Conservation (phyloP, 2,888 invertebrate genomes). For the Ommatoiulus sabulosus region DNA sequence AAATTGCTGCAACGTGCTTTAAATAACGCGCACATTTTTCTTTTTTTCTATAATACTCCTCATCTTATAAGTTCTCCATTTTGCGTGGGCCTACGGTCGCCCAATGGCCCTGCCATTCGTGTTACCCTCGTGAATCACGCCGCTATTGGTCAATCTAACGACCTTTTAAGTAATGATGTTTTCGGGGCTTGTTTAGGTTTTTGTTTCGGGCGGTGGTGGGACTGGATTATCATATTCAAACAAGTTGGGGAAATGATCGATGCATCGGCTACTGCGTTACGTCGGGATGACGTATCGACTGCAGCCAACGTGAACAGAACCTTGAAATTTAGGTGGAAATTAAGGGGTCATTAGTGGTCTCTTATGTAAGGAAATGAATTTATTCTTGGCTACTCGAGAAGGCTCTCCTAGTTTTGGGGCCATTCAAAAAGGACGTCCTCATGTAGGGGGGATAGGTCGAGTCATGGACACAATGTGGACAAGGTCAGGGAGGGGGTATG, state of each 20-base stretch:
- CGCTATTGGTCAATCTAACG: not conserved
- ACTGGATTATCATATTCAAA: not conserved
- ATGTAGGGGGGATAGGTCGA: no score
- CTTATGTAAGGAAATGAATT: no score
- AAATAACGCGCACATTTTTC: conserved; percentile 14
- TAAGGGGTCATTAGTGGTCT: no score
- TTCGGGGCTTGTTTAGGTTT: not conserved
- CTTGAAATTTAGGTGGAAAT: no score
- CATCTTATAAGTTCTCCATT: not conserved
- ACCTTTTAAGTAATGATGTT: conserved; percentile 8
- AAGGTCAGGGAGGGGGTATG: no score
- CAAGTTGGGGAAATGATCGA: not conserved
- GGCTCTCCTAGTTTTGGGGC: no score
- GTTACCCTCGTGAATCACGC: not conserved
- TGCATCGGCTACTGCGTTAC: conserved; percentile 19
- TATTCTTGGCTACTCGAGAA: no score
- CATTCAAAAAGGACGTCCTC: no score
- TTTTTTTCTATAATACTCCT: not conserved
- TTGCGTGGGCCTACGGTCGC: not conserved
- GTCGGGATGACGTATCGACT: not conserved
- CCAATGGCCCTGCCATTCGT: not conserved
- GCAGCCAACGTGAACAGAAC: not conserved
- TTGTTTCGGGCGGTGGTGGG: not conserved
- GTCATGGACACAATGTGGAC: no score
- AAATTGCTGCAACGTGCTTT: conserved; percentile 40